These are phyloP conservation scores for Sander lucioperca DNA, from an alignment of 2,113 vertebrate species.

Conservation along the genomic window DNA sequence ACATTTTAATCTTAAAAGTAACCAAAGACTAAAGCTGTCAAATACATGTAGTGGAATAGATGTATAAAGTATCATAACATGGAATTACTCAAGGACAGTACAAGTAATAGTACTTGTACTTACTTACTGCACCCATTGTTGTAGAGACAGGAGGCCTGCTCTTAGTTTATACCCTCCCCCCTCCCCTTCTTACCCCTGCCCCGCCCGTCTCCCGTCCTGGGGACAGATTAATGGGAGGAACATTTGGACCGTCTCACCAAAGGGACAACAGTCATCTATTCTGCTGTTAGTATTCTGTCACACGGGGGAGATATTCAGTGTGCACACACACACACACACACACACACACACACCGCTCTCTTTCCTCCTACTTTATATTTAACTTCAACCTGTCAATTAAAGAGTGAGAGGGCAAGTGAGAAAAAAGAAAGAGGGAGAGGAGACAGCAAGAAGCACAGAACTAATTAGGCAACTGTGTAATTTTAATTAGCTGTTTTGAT, in stretches of 20 bases:
- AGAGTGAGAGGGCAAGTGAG: slow-evolving; percentile 85
- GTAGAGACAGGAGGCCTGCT: slow-evolving; percentile 30
- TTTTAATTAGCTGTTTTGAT: slow-evolving; percentile 99
- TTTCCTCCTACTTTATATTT: slow-evolving; percentile 89
- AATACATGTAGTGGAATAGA: too few relatives aligned
- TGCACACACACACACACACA: slow-evolving; percentile 9
- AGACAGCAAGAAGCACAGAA: slow-evolving; percentile 99
- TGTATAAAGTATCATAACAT: neutral
- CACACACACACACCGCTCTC: slow-evolving; percentile 48
- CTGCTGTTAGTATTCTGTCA: slow-evolving; percentile 90
- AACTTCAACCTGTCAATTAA: slow-evolving; percentile 99
- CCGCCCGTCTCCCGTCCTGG: slow-evolving; percentile 82
- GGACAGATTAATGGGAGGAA: slow-evolving; percentile 89
- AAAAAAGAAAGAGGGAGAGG: slow-evolving; percentile 86
- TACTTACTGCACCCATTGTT: neutral
- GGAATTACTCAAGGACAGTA: too few relatives aligned
- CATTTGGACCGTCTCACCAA: slow-evolving; percentile 89
- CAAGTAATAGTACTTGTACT: neutral
- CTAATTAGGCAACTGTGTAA: slow-evolving; percentile 99
- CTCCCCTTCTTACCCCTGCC: slow-evolving; percentile 61
- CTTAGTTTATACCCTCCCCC: slow-evolving; percentile 81
- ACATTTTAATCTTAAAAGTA: too few relatives aligned
- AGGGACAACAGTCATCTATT: slow-evolving; percentile 91
- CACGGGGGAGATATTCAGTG: slow-evolving; percentile 88
- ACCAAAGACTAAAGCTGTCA: too few relatives aligned